These are phyloP conservation scores for Ascaphus truei DNA, from an alignment of 2,113 vertebrate genomes.

Conservation along the genomic window DNA sequence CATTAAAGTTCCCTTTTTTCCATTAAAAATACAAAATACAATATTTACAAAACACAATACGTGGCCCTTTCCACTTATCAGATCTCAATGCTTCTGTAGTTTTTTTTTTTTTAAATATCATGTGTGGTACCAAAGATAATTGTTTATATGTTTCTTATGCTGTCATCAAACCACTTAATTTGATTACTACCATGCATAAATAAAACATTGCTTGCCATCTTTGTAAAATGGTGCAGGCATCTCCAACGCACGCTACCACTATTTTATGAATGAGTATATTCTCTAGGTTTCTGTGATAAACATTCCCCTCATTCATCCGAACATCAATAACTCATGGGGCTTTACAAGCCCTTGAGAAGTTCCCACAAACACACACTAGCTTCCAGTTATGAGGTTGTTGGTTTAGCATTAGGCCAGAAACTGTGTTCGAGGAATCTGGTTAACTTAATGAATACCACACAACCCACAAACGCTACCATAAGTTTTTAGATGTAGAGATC, in stretches of 20 bases:
- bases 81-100: no score
- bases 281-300: background rate
- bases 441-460: background rate
- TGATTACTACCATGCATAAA: background rate
- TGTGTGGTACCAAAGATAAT: no score
- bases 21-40: no score
- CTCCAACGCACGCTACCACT: background rate
- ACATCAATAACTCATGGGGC: background rate
- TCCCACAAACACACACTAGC: constrained; percentile 18
- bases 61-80: no score
- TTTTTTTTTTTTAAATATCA: no score
- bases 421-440: background rate
- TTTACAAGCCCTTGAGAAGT: background rate
- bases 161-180: constrained; percentile 9
- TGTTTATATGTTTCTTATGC: no score
- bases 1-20: no score
- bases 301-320: background rate
- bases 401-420: background rate
- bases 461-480: background rate
- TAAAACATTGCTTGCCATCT: background rate
- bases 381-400: background rate
- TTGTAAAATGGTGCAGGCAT: background rate
- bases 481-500: background rate
- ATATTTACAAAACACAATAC: no score
- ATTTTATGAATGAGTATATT: background rate